Percentiles rank a stretch among this genome's conserved stretches.
These are phyloP conservation scores for Nipponia nippon DNA, from an alignment of 2,113 vertebrate genomes.

Conservation along the genomic window DNA sequence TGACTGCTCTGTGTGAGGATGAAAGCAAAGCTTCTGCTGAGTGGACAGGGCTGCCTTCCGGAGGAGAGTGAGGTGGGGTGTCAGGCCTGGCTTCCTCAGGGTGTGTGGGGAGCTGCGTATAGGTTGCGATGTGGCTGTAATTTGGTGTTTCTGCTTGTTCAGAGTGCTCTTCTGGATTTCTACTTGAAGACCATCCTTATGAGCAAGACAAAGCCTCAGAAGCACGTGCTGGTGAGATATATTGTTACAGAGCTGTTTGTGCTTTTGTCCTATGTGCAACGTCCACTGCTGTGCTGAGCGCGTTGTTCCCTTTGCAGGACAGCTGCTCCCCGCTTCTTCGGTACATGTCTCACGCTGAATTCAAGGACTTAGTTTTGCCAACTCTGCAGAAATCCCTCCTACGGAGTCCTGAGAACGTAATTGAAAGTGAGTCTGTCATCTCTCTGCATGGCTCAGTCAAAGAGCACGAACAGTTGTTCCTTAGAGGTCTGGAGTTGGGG, in stretches of 20 bases:
- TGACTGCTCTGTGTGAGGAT: background rate
- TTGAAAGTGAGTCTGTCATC: slow-evolving; percentile 83
- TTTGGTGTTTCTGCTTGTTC: background rate
- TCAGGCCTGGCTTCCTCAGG: background rate
- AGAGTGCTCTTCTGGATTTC: slow-evolving; percentile 88
- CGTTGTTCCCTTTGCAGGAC: slow-evolving; percentile 73
- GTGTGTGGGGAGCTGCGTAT: background rate
- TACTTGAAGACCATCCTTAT: slow-evolving; percentile 94
- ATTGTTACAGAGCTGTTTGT: background rate
- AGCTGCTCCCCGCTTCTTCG: slow-evolving; percentile 85
- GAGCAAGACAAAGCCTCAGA: slow-evolving; percentile 91
- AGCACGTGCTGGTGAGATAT: slow-evolving; percentile 85
- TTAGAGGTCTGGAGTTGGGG: background rate
- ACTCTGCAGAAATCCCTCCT: slow-evolving; percentile 92
- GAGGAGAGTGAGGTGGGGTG: background rate
- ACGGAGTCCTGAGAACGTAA: slow-evolving; percentile 92
- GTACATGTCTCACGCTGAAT: slow-evolving; percentile 88
- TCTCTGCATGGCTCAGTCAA: background rate
- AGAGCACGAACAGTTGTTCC: background rate
- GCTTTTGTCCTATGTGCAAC: background rate
- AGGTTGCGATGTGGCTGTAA: background rate
- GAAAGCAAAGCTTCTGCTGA: background rate
- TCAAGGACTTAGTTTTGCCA: slow-evolving; percentile 90
- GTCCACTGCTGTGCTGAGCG: background rate
- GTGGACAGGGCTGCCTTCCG: background rate